These are phyloP conservation scores for Dascyllus trimaculatus DNA, from an alignment of 2,113 vertebrate species.

Conservation along the genomic window DNA sequence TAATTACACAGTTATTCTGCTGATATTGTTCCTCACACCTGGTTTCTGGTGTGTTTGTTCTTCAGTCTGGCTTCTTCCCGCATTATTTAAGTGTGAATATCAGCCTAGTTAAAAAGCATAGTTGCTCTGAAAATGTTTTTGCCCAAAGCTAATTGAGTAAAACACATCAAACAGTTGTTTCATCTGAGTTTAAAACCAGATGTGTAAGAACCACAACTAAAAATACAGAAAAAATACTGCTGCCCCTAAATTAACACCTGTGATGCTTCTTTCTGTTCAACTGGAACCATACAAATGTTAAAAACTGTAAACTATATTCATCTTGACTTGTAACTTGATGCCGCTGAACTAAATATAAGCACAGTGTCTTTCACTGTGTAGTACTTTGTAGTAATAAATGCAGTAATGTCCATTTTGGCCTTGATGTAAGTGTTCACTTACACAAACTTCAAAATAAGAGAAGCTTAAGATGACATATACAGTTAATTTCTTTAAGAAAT, in stretches of 20 bases:
- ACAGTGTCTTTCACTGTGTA: too few species aligned
- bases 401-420: too few species aligned
- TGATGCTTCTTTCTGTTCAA: background rate
- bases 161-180: background rate
- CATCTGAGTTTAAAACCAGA: slow-evolving; percentile 1
- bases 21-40: background rate
- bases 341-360: too few species aligned
- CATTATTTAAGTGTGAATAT: background rate
- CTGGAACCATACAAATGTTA: background rate
- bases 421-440: too few species aligned
- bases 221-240: background rate
- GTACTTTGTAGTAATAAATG: too few species aligned
- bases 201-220: slow-evolving; percentile 25
- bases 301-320: too few species aligned
- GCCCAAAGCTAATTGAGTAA: background rate
- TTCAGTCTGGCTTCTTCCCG: background rate
- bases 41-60: background rate
- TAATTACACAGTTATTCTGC: background rate
- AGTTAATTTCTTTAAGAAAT: too few species aligned
- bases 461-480: too few species aligned
- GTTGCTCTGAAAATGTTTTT: background rate
- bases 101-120: background rate
- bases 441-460: too few species aligned
- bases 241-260: background rate
- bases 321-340: too few species aligned